Evolutionary conservation across 2,888 invertebrate species (phyloP).

Genomic region (Hyppa rectilinea): DNA sequence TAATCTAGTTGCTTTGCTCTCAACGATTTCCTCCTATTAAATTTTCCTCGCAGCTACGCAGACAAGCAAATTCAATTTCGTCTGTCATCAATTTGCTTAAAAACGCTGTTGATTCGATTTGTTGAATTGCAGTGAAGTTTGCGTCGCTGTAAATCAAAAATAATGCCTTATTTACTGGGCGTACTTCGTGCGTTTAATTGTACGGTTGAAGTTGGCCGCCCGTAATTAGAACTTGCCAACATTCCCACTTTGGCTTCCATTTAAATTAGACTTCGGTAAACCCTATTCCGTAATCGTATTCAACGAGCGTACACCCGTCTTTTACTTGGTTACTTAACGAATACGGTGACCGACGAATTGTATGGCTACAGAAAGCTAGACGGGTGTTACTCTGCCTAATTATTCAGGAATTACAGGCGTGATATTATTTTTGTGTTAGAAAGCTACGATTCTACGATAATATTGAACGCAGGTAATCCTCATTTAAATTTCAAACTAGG

Average conservation of each 20-base stretch:
- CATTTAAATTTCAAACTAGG: conserved; percentile 25
- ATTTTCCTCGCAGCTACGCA: conserved; percentile 57
- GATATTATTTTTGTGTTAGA: too few species aligned
- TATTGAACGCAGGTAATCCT: background rate
- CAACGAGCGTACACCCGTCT: conserved; percentile 10
- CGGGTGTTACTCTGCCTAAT: too few species aligned
- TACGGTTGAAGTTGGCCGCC: conserved; percentile 41
- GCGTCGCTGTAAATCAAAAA: conserved; percentile 39
- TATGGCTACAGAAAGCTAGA: background rate
- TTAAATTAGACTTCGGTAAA: conserved; percentile 48
- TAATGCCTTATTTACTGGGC: conserved; percentile 51
- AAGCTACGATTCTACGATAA: conserved; percentile 2
- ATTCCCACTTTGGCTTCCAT: conserved; percentile 36
- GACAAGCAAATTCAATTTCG: conserved; percentile 71
- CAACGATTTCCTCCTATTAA: conserved; percentile 66
- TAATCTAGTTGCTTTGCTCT: conserved; percentile 55
- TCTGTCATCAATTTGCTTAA: conserved; percentile 65
- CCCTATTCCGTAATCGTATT: conserved; percentile 39
- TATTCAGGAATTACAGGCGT: too few species aligned
- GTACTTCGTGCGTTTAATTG: conserved; percentile 47
- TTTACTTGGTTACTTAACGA: conserved; percentile 31
- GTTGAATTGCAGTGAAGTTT: conserved; percentile 53
- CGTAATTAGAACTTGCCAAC: conserved; percentile 52
- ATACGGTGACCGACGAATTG: conserved; percentile 12
- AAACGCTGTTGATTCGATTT: conserved; percentile 62